Conservation (phyloP, 2,888 invertebrate species). For the Torymus tubicola region DNA sequence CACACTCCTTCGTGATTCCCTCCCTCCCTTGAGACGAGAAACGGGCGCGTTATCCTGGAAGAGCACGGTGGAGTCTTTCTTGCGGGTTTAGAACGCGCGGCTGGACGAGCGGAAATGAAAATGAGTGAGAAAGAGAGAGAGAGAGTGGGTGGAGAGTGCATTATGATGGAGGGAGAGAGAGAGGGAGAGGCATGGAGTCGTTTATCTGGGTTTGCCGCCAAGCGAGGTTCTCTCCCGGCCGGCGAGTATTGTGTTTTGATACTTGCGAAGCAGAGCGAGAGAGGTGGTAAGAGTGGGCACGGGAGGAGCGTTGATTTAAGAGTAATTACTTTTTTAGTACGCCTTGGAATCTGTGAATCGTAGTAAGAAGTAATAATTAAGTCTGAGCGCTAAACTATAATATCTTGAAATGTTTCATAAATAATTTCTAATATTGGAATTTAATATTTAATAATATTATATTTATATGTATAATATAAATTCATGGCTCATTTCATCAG, state of each 20-base stretch:
- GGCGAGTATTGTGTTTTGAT: background rate
- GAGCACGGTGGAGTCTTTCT: conserved; percentile 57
- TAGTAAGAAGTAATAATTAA: background rate
- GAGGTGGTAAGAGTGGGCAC: background rate
- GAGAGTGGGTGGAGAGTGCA: too few relatives aligned
- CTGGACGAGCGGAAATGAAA: too few relatives aligned
- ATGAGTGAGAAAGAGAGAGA: too few relatives aligned
- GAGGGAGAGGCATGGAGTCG: conserved; percentile 51
- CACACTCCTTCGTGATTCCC: conserved; percentile 2
- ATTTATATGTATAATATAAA: too few relatives aligned
- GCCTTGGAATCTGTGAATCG: background rate
- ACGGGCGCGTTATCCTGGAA: conserved; percentile 59
- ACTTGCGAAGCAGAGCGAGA: conserved; percentile 10
- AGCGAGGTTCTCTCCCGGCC: conserved; percentile 13
- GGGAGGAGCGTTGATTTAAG: background rate
- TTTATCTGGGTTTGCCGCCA: conserved; percentile 65
- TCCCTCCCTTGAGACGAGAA: conserved; percentile 17
- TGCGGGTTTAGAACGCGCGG: conserved; percentile 45
- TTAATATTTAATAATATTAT: too few relatives aligned
- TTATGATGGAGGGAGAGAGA: too few relatives aligned
- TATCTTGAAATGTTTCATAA: too few relatives aligned
- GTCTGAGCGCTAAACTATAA: too few relatives aligned
- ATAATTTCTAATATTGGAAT: too few relatives aligned
- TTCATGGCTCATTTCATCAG: too few relatives aligned
- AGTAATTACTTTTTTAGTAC: background rate